Base-by-base conservation (phyloP, 2,888 invertebrate species). In the Schizotus pectinicornis region DNA sequence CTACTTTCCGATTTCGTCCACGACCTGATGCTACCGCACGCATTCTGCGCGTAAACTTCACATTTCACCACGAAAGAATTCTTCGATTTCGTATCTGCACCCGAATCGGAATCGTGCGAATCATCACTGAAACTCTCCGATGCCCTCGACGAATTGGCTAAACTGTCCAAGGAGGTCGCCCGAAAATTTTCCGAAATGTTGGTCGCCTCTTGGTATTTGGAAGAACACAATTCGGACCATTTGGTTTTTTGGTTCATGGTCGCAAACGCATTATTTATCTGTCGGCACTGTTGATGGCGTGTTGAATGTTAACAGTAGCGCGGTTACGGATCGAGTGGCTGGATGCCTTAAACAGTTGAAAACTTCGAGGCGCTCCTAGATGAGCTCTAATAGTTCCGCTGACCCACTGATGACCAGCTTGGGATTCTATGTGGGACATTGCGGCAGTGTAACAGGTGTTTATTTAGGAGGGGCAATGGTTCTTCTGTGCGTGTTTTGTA, bases 91-190 rank as follows among this genome's bases (percentile, higher is more conserved):
- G 69, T 71, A 32, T 88, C 88, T n/a, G 87, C 85, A 50, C 88
- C 87, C 0, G 88, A 88, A 73, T 88, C 85, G 13, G 85, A 85
- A 43, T 79, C 78, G 56, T 84, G 84, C 36, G 84, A 84, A 70
- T 86, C 87, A 33, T 85, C 86, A 67, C 84, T 85, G 22, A 84
- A 84, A 53, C 83, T 84, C 60, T 85, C 80, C 53, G 83, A 87
- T 39, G 83, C 84, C 68, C 87, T 87, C 0, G 88, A 88, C 3
- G 88, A 85, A 78, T 88, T 88, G 58, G 88, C 88, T 31, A 89
- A 81, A 62, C 87, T 88, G 74, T 89, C 89, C 46, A 89, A 77
- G 1, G 88, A 88, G 42, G 86, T 84, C 1, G 86, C 82, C 50
- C 74, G 71, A 62, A 67, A 74, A 37, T 57, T 64, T 45, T 64